Evolutionary conservation across 1,140 invertebrate species (phyloP).

Genomic region (Notospermus geniculatus): DNA sequence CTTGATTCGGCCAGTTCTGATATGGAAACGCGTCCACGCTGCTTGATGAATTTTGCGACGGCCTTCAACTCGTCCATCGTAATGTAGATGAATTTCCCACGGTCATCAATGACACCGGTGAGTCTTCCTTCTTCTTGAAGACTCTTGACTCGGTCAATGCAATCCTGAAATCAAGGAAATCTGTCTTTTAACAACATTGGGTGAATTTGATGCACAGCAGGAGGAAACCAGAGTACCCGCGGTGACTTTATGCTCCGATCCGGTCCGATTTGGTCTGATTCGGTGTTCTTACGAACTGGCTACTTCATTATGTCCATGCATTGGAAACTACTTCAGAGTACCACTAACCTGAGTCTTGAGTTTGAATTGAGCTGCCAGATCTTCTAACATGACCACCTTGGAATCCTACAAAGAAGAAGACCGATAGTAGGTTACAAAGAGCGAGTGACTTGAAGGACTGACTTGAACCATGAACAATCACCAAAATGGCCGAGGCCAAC

Average conservation of each 20-base stretch:
- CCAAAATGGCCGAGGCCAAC: too few relatives aligned
- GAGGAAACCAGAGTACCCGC: too few relatives aligned
- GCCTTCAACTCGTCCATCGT: conserved; percentile 84
- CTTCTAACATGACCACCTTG: conserved; percentile 94
- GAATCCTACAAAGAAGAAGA: conserved; percentile 61
- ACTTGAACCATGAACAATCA: too few relatives aligned
- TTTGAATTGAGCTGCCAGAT: conserved; percentile 86
- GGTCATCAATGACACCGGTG: conserved; percentile 93
- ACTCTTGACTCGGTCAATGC: conserved; percentile 72
- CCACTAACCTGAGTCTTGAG: conserved; percentile 81
- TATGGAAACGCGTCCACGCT: conserved; percentile 91
- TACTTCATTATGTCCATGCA: too few relatives aligned
- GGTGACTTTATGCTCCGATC: too few relatives aligned
- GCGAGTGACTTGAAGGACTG: too few relatives aligned
- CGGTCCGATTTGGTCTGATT: background rate
- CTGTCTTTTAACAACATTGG: conserved; percentile 7
- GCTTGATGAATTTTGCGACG: conserved; percentile 94
- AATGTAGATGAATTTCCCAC: conserved; percentile 99
- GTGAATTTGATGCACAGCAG: background rate
- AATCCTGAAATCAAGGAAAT: conserved; percentile 47
- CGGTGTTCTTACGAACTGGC: too few relatives aligned
- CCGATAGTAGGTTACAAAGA: too few relatives aligned
- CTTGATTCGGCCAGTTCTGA: conserved; percentile 90
- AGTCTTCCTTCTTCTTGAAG: conserved; percentile 73
- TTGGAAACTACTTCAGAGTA: too few relatives aligned